Evolutionary conservation across 2,797 vertebrate genomes (phyloP), one percentile per base, ranked within the genome.

Genomic region (Myotis daubentonii): DNA sequence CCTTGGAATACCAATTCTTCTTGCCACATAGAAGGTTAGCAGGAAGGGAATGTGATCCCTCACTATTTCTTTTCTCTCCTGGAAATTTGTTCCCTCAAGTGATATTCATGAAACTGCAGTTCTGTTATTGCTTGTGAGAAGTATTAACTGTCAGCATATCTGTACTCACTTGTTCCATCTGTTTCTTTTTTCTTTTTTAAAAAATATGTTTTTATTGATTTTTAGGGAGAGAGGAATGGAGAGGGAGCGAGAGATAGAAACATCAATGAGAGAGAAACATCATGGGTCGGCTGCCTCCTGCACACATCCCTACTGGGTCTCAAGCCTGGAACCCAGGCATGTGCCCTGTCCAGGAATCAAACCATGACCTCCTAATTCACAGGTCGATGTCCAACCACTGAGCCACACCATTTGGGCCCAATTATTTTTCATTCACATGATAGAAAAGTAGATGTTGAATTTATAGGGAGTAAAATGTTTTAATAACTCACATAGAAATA

Each of bases 171-270:
- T 86, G 23, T 28, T 96, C 76, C 85, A 93, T 97, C 92, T 97
- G 71, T 55, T 97, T 23, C 23, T 93, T 36, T 95, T 94, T 92
- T 97, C 96, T 97, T 94, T 53, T 53, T n/a, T 17, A 2, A n/a
- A 65, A 65, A 65, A 65, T 65, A 17, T 65, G 30, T 65, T 17
- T 65, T n/a, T 17, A 65, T 65, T 65, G 30, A 65, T 65, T 65
- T 65, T 17, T n/a, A 62, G 60, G 30, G 62, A 65, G 60, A 65
- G 30, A 19, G 30, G 16, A 33, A 65, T n/a, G 30, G 62, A 65
- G 62, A 65, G 30, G 62, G 30, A 65, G 62, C 8, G 62, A 62
- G 13, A n/a, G 2, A 65, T n/a, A 65, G 62, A 65, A 65, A 65
- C 15, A n/a, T 8, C 30, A 7, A 65, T 65, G 62, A n/a, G 30